Evolutionary conservation across 1,140 invertebrate species (phyloP).

Genomic region (Zelostemma sp.): DNA sequence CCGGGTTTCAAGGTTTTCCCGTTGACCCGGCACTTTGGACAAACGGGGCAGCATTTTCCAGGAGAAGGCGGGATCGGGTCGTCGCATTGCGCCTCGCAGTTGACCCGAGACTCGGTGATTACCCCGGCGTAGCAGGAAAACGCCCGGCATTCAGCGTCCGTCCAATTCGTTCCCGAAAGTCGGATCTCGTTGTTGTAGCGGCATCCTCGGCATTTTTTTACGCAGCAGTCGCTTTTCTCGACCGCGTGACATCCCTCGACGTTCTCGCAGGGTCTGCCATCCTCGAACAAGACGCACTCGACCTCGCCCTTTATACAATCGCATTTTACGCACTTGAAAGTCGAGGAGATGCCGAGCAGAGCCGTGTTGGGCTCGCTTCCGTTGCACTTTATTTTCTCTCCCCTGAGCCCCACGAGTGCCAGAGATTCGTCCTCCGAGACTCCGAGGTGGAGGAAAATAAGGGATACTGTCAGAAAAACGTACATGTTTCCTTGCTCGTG

Average conservation of each 20-base stretch:
- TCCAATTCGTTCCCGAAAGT: slow-evolving; percentile 83
- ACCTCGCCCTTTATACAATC: slow-evolving; percentile 78
- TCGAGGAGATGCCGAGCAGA: not conserved
- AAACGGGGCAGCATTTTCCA: slow-evolving; percentile 88
- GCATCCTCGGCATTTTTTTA: slow-evolving; percentile 84
- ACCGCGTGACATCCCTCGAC: slow-evolving; percentile 79
- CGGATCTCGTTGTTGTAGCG: slow-evolving; percentile 79
- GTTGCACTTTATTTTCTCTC: slow-evolving; percentile 11
- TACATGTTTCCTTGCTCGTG: too few relatives aligned
- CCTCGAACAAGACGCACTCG: slow-evolving; percentile 75
- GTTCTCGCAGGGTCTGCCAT: too few relatives aligned
- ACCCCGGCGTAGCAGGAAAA: slow-evolving; percentile 86
- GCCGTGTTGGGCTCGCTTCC: slow-evolving; percentile 6
- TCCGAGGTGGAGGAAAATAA: too few relatives aligned
- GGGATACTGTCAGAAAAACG: too few relatives aligned
- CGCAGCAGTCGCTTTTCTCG: slow-evolving; percentile 74
- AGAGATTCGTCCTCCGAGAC: too few relatives aligned
- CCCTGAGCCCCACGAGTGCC: too few relatives aligned
- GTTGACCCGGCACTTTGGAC: slow-evolving; percentile 83
- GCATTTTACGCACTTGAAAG: slow-evolving; percentile 14
- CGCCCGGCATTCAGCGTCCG: slow-evolving; percentile 75
- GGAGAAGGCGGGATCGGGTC: slow-evolving; percentile 77
- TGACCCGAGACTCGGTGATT: slow-evolving; percentile 81
- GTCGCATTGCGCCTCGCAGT: slow-evolving; percentile 85
- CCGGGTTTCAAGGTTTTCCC: slow-evolving; percentile 74